Evolutionary conservation across 2,797 vertebrate genomes (phyloP).

Genomic region (Macrochelys suwanniensis): DNA sequence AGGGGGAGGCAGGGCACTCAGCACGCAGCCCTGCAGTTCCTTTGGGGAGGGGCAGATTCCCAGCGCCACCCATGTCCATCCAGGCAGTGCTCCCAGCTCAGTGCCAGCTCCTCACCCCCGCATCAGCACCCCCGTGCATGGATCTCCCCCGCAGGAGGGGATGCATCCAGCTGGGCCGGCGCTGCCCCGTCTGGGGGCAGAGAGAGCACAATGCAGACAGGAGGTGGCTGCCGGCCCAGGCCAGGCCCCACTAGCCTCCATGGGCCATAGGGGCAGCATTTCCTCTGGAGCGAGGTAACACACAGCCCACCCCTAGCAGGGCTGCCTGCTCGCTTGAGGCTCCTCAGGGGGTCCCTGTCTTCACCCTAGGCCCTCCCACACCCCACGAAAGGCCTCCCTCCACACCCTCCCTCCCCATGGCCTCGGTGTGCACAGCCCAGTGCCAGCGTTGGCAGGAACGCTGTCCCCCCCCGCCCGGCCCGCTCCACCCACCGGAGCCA

Average conservation of each 20-base stretch:
- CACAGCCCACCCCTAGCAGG: not conserved
- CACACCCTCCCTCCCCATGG: too few relatives aligned
- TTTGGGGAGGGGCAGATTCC: not conserved
- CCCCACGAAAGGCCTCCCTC: too few relatives aligned
- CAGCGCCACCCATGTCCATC: too few relatives aligned
- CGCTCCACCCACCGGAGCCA: not conserved
- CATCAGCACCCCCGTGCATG: not conserved
- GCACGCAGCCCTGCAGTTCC: too few relatives aligned
- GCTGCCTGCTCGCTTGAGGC: not conserved
- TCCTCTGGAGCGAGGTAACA: not conserved
- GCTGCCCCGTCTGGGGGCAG: not conserved
- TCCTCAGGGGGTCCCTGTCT: too few relatives aligned
- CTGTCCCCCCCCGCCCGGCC: not conserved
- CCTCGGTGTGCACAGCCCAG: not conserved
- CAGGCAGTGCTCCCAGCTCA: too few relatives aligned
- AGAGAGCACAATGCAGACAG: not conserved
- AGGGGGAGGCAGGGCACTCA: too few relatives aligned
- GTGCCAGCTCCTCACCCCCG: not conserved
- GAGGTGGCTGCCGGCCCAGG: not conserved
- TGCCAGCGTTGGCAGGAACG: not conserved
- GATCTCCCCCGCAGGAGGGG: not conserved
- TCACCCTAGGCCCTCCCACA: not conserved
- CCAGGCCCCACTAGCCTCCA: not conserved
- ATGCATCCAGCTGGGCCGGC: too few relatives aligned
- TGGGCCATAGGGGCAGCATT: not conserved